Base-by-base conservation (phyloP, 2,888 invertebrate genomes). In the Euclidia mi region DNA sequence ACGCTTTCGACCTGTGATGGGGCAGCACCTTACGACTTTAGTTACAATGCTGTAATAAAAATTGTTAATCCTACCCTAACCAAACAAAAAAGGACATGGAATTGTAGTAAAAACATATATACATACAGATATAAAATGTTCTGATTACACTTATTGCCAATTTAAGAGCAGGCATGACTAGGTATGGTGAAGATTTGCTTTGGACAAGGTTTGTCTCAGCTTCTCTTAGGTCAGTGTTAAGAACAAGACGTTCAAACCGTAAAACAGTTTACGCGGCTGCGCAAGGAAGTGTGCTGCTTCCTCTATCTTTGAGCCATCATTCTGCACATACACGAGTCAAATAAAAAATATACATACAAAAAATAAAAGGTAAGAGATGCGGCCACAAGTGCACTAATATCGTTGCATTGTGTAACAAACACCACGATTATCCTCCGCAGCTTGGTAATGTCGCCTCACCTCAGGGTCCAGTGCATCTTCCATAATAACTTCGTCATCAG, bases 41-140 rank as follows among this genome's bases (percentile, higher is more conserved):
- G 89, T 87, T 83, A 91, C 79, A 85, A 90, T 71, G 93, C 94
- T 94, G 94, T 82, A 94, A 94, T 87, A 89, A 91, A 94, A 78
- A 49, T 76, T 69, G 84, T 94, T 94, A 94, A 75, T 81, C 89
- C 92, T 93, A 89, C 59, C 87, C 89, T 87, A 81, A 60, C 70
- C 43, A 63, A 65, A 60, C 38, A 49, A 65, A 62, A 60, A 45
- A 64, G 53, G 42, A 65, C 51, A 62, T 62, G 49, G 34, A 55
- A 64, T 53, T 63, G 49, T 48, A 59, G 31, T 56, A 56, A 57
- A 62, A 46, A 51, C 47, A 59, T 49, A 44, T 40, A 69, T 46
- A 63, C 20, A 37, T 18, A 37, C 35, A 18, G 10, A 37, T 18
- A 18, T 2, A 14, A 6, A 25, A 7, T 3, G 6, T 3, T 25